Base-by-base conservation (phyloP, 2,113 vertebrate genomes). In the Chaetops frenatus region DNA sequence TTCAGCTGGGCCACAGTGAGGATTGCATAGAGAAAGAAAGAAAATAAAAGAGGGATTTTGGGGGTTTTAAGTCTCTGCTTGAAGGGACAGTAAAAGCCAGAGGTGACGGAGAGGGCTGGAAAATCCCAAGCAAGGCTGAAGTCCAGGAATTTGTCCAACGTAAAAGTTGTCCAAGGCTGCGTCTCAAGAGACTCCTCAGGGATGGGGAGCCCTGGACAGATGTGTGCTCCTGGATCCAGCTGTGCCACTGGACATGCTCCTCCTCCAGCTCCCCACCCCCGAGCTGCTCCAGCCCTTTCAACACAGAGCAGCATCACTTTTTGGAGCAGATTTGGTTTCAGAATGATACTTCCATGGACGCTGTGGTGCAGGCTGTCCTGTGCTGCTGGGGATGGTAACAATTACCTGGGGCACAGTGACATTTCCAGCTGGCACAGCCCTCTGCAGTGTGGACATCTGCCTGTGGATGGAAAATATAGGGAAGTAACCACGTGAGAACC, bases 201-300 rank as follows among this genome's bases (percentile, higher is more conserved):
- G 62, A 69, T 91, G 79, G 62, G 85, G 88, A 96, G 71, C 76
- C 15, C 1, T 54, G 66, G 66, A 90, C 95, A 96, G 94, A 95
- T 95, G 92, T 92, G 79, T 0, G 0, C 54, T 94, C 45, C 78
- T 17, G 23, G 35, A 94, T 88, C 81, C 95, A 96, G 90, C 85
- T 95, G 82, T 96, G 92, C 62, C 74, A 88, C 86, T 92, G 94
- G 82, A 69, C 1, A 0, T 33, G 50, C 56, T 96, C 38, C 47
- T 56, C 60, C 29, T 86, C 50, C 82, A 83, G 51, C 74, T 90
- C 60, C 54, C 67, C 60, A 80, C 29, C 58, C 67, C 38, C 3
- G 70, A 92, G 88, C 92, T 92, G 82, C 78, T 93, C 78, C 90
- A 82, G 22, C 65, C 86, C 25, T 2, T 77, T 36, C 38, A 80